phyloP scores from a whole-genome alignment of 2,113 vertebrate genomes.

The Hypanus sabinus region DNA sequence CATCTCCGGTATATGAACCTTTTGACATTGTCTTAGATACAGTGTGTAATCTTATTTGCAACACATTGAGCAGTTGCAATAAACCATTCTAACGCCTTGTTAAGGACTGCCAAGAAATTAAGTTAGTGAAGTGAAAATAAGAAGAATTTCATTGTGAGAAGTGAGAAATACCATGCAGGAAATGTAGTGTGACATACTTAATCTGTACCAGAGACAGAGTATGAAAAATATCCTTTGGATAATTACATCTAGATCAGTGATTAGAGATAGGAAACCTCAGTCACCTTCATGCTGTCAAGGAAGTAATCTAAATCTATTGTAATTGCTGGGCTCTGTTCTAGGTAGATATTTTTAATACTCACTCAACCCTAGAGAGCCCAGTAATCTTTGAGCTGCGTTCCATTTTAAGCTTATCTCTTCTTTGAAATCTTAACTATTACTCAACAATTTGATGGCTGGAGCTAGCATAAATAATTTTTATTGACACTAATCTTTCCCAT shows the following conservation, averaged over 20 bases:
- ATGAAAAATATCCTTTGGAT: background rate
- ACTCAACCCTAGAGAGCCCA: background rate
- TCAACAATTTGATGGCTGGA: background rate
- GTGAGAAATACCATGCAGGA: background rate
- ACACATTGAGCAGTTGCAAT: background rate
- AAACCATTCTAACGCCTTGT: background rate
- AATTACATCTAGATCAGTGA: background rate
- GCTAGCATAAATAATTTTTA: background rate
- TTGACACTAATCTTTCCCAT: background rate
- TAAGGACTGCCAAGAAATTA: background rate
- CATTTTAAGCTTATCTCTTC: background rate
- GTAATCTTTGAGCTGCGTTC: slow-evolving; percentile 1
- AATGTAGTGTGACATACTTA: background rate
- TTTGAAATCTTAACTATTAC: background rate
- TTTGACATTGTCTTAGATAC: background rate
- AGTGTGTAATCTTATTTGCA: background rate
- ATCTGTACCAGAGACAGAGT: background rate
- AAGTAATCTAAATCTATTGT: slow-evolving; percentile 4
- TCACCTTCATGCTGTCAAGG: background rate
- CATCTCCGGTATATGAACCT: background rate
- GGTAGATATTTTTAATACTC: background rate
- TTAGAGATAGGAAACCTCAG: background rate
- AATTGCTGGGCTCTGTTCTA: background rate
- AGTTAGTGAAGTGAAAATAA: background rate
- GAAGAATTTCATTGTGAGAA: background rate